Conservation (phyloP, 2,113 vertebrate genomes). For the Hyla sarda region DNA sequence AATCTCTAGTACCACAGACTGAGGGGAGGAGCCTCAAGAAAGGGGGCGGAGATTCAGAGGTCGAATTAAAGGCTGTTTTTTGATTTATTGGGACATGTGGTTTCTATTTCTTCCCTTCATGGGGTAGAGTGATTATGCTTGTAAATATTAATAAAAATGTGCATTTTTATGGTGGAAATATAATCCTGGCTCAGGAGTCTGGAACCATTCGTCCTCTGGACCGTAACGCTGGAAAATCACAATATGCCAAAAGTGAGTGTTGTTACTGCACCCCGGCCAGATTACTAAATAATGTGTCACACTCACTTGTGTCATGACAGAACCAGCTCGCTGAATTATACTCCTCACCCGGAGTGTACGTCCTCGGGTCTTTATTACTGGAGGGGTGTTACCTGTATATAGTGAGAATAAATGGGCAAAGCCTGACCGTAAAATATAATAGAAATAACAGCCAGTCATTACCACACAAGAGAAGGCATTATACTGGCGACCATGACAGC, state of each 20-base stretch:
- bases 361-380: background rate
- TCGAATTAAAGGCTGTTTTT: background rate
- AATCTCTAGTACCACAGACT: too few species aligned
- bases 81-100: background rate
- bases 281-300: conserved; percentile 19
- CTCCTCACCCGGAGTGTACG: background rate
- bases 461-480: background rate
- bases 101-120: background rate
- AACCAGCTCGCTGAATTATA: background rate
- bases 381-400: background rate
- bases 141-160: conserved; percentile 15
- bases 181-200: conserved; percentile 1
- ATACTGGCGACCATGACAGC: background rate
- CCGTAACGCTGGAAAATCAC: background rate
- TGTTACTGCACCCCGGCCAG: background rate
- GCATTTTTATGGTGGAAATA: conserved; percentile 15
- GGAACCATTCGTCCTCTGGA: conserved; percentile 40
- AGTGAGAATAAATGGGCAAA: background rate
- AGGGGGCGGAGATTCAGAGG: background rate
- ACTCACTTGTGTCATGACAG: background rate
- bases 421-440: background rate
- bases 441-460: background rate
- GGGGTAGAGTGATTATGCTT: background rate
- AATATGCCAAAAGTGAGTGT: conserved; percentile 1
- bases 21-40: background rate